A percentile compares a stretch with the other conserved stretches of the same genome.
Conservation (phyloP, 2,113 vertebrate species). For the Vimba vimba region DNA sequence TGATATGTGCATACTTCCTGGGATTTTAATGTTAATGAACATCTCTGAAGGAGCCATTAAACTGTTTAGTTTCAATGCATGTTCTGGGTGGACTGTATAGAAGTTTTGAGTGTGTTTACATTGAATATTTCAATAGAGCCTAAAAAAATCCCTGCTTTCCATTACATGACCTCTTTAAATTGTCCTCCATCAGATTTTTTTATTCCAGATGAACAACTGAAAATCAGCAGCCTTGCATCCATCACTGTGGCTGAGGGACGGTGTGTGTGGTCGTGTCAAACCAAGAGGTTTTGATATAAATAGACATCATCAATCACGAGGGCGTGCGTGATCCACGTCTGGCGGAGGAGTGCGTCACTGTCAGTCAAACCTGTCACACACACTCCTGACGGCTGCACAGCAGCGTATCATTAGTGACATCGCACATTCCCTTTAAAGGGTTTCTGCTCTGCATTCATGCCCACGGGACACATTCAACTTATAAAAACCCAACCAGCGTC, state of each 20-base stretch:
- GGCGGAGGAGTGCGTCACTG: slow-evolving; percentile 62
- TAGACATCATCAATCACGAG: slow-evolving; percentile 71
- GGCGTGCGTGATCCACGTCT: slow-evolving; percentile 67
- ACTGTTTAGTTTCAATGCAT: too few relatives aligned
- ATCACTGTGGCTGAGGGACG: background rate
- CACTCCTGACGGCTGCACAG: slow-evolving; percentile 65
- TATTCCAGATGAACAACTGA: background rate
- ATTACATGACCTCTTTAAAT: background rate
- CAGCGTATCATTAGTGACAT: slow-evolving; percentile 41
- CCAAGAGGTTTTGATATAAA: slow-evolving; percentile 60
- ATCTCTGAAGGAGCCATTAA: too few relatives aligned
- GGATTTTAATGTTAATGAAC: too few relatives aligned
- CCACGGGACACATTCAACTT: background rate
- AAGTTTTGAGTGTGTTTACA: too few relatives aligned
- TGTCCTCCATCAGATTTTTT: background rate
- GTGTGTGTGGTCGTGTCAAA: slow-evolving; percentile 49
- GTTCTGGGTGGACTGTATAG: too few relatives aligned
- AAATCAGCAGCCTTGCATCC: slow-evolving; percentile 11
- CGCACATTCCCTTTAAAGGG: slow-evolving; percentile 5
- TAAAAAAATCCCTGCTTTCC: background rate
- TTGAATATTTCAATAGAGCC: background rate
- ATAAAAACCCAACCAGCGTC: background rate
- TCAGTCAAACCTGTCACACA: slow-evolving; percentile 63
- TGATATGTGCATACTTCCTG: too few relatives aligned
- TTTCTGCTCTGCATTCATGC: background rate